phyloP scores from a whole-genome alignment of 37 sponge, comb jelly and placozoan genomes.

The Tethya wilhelma region DNA sequence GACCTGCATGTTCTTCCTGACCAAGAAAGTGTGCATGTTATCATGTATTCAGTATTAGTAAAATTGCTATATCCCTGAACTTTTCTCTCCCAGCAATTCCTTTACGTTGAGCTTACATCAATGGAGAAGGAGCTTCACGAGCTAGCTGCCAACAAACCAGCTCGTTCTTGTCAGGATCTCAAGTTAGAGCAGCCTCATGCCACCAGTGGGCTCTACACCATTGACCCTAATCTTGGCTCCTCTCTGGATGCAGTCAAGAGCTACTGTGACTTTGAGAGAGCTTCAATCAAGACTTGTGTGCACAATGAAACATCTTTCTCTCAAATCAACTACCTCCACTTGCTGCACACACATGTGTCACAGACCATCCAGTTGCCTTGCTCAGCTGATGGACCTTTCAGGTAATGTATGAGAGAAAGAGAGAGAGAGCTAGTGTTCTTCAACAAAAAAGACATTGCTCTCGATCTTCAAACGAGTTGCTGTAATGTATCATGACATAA shows the following conservation, averaged over 20 bases:
- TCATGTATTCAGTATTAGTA: background rate
- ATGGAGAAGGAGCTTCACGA: constrained; percentile 48
- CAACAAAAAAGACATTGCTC: background rate
- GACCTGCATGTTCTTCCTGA: no score
- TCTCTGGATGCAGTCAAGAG: constrained; percentile 48
- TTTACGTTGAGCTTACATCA: constrained; percentile 56
- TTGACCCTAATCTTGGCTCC: constrained; percentile 74
- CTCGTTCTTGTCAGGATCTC: constrained; percentile 56
- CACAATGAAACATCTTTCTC: constrained; percentile 39
- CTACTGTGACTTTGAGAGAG: constrained; percentile 57
- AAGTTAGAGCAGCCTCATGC: constrained; percentile 44
- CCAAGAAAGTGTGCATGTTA: background rate
- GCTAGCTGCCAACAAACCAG: background rate
- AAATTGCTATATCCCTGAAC: background rate
- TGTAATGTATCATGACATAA: no score
- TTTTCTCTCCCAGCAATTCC: constrained; percentile 51
- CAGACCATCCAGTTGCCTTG: constrained; percentile 69
- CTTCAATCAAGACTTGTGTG: constrained; percentile 42
- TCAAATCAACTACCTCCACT: constrained; percentile 58
- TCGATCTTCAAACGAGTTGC: background rate
- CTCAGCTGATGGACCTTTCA: constrained; percentile 60
- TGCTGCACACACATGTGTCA: constrained; percentile 62
- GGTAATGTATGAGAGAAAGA: constrained; percentile 4
- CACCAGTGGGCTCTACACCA: constrained; percentile 51
- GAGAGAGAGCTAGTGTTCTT: background rate